Evolutionary conservation across 2,888 invertebrate species (phyloP).

Genomic region (Liopterus haemorrhoidalis): DNA sequence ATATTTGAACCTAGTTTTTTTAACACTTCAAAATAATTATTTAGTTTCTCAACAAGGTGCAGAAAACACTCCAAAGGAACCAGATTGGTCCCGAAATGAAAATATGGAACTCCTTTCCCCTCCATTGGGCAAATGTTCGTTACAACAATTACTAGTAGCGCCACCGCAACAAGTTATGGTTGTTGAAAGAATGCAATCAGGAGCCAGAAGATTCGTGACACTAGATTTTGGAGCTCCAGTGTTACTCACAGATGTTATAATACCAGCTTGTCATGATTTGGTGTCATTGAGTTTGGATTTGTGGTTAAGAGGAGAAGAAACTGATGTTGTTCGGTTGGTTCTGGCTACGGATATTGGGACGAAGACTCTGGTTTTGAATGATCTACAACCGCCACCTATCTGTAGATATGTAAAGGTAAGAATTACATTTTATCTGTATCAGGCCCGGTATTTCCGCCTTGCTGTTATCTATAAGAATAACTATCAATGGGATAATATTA

Average conservation of each 20-base stretch:
- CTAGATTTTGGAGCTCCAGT: constrained; percentile 86
- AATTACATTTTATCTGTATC: constrained; percentile 7
- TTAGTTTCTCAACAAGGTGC: no score
- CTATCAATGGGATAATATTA: neutral
- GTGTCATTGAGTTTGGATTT: constrained; percentile 84
- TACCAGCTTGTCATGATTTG: constrained; percentile 74
- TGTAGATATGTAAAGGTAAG: constrained; percentile 82
- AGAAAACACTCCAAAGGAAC: neutral
- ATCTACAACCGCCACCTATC: constrained; percentile 84
- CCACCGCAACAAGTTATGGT: constrained; percentile 80
- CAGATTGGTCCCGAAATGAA: constrained; percentile 11
- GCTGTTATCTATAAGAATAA: neutral
- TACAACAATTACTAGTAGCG: constrained; percentile 71
- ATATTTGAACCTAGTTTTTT: no score
- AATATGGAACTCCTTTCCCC: constrained; percentile 17
- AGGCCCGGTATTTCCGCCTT: neutral
- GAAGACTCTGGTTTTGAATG: constrained; percentile 77
- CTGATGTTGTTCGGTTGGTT: constrained; percentile 76
- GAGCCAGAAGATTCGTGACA: constrained; percentile 85
- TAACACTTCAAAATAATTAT: no score
- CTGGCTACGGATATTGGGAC: constrained; percentile 83
- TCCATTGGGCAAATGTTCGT: constrained; percentile 41
- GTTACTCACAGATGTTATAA: constrained; percentile 77
- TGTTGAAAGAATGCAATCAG: constrained; percentile 89
- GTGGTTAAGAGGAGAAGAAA: constrained; percentile 82